A percentile compares a stretch with the other conserved stretches of the same genome.
These are phyloP conservation scores for Sinocyclocheilus anophthalmus DNA, from an alignment of 2,113 vertebrate genomes.

Conservation along the genomic window DNA sequence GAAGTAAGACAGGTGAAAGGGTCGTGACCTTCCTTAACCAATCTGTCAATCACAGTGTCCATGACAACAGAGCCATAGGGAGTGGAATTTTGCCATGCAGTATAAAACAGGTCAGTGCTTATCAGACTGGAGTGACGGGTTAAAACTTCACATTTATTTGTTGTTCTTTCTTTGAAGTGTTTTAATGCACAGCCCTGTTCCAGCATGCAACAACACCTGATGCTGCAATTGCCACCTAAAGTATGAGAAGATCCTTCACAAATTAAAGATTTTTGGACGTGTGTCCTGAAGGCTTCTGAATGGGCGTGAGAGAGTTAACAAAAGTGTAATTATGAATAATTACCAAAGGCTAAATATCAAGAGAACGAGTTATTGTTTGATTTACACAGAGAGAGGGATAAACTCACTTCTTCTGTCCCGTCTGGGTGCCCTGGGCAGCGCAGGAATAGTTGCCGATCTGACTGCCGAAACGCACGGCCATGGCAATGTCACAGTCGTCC, in stretches of 20 bases:
- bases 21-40: background rate
- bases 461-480: conserved; percentile 89
- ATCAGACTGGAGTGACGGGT: conserved; percentile 61
- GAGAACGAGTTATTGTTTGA: background rate
- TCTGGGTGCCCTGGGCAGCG: conserved; percentile 93
- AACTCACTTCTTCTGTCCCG: conserved; percentile 92
- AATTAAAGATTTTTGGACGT: background rate
- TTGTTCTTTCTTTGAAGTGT: conserved; percentile 58
- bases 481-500: conserved; percentile 91
- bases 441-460: conserved; percentile 93
- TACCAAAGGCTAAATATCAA: background rate
- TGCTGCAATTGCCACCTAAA: background rate
- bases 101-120: conserved; percentile 43
- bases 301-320: background rate
- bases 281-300: background rate
- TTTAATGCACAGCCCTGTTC: conserved; percentile 17
- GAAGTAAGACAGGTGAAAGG: background rate
- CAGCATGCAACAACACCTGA: background rate
- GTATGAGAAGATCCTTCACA: background rate
- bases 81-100: conserved; percentile 26
- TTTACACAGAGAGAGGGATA: background rate
- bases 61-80: background rate
- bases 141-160: conserved; percentile 46
- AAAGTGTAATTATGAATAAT: background rate
- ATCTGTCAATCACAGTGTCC: background rate